Base-by-base conservation (phyloP, 2,113 vertebrate genomes). In the Dicerorhinus sumatrensis region DNA sequence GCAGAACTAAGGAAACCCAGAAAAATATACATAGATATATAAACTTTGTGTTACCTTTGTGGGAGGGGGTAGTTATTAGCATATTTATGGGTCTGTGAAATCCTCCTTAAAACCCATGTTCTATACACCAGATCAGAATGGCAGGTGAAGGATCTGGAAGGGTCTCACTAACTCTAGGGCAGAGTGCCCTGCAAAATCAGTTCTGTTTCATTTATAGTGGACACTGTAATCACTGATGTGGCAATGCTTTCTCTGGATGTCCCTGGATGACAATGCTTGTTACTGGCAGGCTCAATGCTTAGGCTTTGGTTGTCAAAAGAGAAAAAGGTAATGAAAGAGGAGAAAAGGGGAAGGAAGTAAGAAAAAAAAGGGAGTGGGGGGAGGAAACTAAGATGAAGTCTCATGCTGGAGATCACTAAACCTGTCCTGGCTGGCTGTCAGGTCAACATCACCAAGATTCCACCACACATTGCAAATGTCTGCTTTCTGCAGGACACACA, bases 81-180 rank as follows among this genome's bases (percentile, higher is more conserved):
- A 95, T 14, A 56, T 23, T 91, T 77, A 79, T 1, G 23, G 56
- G 27, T 31, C 48, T 94, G 2, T 70, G 73, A 96, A 94, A 94
- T 94, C 56, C 62, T 67, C 60, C 77, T 92, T 88, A 82, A 94
- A 95, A 87, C 3, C 25, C 29, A 33, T 85, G 27, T 7, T 91
- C 27, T 82, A 39, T 1, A 51, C 0, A 27, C 21, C 25, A 95
- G 65, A 75, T 92, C 8, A 80, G 36, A 77, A 76, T 27, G 60
- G 85, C n/a, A 96, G 6, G 31, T 27, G 27, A 65, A 94, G 48
- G 63, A 9, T 56, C 3, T 65, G 8, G 56, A 70, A 16, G 25
- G 7, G 25, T 72, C 33, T 83, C 46, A 86, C 60, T 93, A 73
- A 93, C 11, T 67, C 16, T 6, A 91, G 27, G 72, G 77, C 8